Conservation (phyloP, 2,797 vertebrate species). For the Staurois parvus region DNA sequence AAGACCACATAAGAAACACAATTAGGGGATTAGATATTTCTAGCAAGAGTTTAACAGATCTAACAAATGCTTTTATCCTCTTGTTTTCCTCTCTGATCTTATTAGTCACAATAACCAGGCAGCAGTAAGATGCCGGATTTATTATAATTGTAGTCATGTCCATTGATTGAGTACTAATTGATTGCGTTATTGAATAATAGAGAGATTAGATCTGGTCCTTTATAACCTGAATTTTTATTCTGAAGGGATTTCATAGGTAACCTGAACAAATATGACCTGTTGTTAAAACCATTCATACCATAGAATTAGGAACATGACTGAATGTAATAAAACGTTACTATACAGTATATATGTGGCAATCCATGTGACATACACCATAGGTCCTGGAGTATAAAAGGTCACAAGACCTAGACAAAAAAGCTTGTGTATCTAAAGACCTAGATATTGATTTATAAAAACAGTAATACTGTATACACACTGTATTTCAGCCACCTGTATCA, state of each 20-base stretch:
- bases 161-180: slow-evolving; percentile 24
- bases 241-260: not conserved
- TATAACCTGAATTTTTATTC: not conserved
- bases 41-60: slow-evolving; percentile 35
- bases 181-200: slow-evolving; percentile 8
- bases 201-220: slow-evolving; percentile 14
- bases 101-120: slow-evolving; percentile 4
- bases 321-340: too few species aligned
- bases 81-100: not conserved
- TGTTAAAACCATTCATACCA: not conserved
- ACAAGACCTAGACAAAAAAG: too few species aligned
- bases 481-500: too few species aligned
- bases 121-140: slow-evolving; percentile 5
- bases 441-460: too few species aligned
- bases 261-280: not conserved
- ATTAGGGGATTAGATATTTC: slow-evolving; percentile 50
- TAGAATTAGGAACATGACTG: too few species aligned
- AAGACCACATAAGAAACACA: not conserved
- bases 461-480: too few species aligned
- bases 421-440: too few species aligned
- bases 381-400: too few species aligned
- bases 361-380: too few species aligned
- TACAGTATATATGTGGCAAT: too few species aligned
- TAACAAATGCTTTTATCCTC: not conserved
- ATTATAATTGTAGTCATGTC: slow-evolving; percentile 7